Percentiles rank a stretch among this genome's conserved stretches.
phyloP scores from a whole-genome alignment of 2,797 vertebrate species.

The Periparus ater region DNA sequence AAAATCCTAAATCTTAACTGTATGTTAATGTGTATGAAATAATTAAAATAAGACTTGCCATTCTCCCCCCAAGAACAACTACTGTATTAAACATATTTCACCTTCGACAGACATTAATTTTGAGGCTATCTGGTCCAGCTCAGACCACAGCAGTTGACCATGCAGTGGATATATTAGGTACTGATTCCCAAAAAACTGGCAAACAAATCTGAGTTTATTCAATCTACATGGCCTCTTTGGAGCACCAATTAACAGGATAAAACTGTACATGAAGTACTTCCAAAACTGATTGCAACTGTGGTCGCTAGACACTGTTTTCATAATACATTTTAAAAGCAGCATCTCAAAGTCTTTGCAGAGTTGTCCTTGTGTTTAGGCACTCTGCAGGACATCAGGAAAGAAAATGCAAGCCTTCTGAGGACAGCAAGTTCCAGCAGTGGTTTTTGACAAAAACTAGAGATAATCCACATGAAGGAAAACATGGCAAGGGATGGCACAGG shows the following conservation, averaged over 20 bases:
- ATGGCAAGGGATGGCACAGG: not conserved
- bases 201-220: not conserved
- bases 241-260: not conserved
- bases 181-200: not conserved
- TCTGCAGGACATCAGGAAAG: not conserved
- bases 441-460: not conserved
- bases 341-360: not conserved
- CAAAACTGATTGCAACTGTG: not conserved
- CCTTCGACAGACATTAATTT: not conserved
- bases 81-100: not conserved
- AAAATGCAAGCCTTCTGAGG: not conserved
- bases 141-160: not conserved
- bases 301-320: not conserved
- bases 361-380: not conserved
- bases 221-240: not conserved
- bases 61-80: not conserved
- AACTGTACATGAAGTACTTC: not conserved
- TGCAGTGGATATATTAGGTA: not conserved
- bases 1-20: not conserved
- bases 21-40: not conserved
- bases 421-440: not conserved
- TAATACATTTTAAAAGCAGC: not conserved
- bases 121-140: not conserved
- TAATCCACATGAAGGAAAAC: not conserved
- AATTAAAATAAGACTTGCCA: not conserved